Base-by-base conservation (phyloP, 2,888 invertebrate species). In the Prosopocoilus inquinatus region DNA sequence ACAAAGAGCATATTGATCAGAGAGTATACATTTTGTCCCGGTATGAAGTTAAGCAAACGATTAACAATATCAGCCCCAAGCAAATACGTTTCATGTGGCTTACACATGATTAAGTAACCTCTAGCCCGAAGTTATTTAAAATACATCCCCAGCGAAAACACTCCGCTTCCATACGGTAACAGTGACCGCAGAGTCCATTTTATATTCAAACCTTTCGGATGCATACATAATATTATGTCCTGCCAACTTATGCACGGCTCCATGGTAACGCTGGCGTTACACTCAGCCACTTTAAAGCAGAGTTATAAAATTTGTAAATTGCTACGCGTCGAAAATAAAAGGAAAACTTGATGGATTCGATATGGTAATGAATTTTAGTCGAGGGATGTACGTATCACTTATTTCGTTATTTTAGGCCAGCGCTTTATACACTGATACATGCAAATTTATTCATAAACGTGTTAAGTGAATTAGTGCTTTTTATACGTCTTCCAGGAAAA, bases 261-360 rank as follows among this genome's bases (percentile, higher is more conserved):
- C 55, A 58, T 55, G 56, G 61, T 59, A 61, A 63, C 59, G 55
- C 59, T 58, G 56, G 59, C 59, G 53, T 11, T 47, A 15, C 51
- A 32, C 39, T 35, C 43, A 53, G 43, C 48, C 39, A 20, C 47
- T 16, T 33, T 48, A 44, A 35, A 43, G 53, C 56, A 55, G 61
- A 61, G 57, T 64, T 62, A 58, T 64, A 66, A 66, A 66, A 64
- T 64, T 66, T 63, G 64, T 64, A 66, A 66, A 64, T 64, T 66
- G 61, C 61, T 49, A 61, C 50, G 59, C 58, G 64, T 56, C 59
- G 55, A 63, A 41, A 41, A 41, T 11, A 16, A 11, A 15, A 16
- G 41, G 41, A 38, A 11, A 13, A n/a, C 41, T 41, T 41, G 41
- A 41, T 13, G 15, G 41, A 16, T 41, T 41, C 41, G 12, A 11